phyloP scores from a whole-genome alignment of 2,888 invertebrate species.

The Elmis aenea region DNA sequence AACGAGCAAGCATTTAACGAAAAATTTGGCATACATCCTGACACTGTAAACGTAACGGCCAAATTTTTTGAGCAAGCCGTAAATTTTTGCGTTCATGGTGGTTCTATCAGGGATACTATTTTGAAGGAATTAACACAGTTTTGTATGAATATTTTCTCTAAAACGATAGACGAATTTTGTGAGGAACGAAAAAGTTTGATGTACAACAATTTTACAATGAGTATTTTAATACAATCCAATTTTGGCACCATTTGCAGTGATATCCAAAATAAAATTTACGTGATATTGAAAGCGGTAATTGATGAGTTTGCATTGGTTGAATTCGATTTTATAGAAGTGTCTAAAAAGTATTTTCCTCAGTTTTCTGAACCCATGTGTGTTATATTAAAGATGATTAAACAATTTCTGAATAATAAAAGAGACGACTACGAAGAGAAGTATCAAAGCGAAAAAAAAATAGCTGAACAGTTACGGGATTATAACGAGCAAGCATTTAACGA shows the following conservation, averaged over 20 bases:
- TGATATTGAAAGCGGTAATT: slow-evolving; percentile 10
- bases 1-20: slow-evolving; percentile 13
- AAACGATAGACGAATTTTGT: slow-evolving; percentile 13
- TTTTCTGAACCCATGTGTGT: slow-evolving; percentile 8
- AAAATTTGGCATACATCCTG: slow-evolving; percentile 4
- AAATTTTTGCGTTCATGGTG: slow-evolving; percentile 6
- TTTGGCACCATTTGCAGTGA: slow-evolving; percentile 4
- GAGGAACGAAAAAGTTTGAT: slow-evolving; percentile 1
- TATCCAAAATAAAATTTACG: slow-evolving; percentile 13
- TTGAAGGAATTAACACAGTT: slow-evolving; percentile 27
- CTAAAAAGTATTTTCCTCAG: slow-evolving; percentile 6
- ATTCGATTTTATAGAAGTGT: slow-evolving; percentile 1
- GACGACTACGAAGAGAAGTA: slow-evolving; percentile 12
- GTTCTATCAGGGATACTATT: slow-evolving; percentile 9
- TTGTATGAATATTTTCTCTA: slow-evolving; percentile 14
- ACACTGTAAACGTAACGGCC: slow-evolving; percentile 5
- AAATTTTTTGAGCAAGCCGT: slow-evolving; percentile 13
- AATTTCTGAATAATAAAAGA: slow-evolving; percentile 11
- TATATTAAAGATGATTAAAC: slow-evolving; percentile 9
- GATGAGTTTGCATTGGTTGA: slow-evolving; percentile 5
- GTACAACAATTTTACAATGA: not conserved
- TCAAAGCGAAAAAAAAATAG: slow-evolving; percentile 9
- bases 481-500: slow-evolving; percentile 13
- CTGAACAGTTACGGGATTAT: slow-evolving; percentile 4
- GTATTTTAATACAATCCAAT: not conserved